Percentiles rank a stretch among this genome's conserved stretches.
Evolutionary conservation across 2,113 vertebrate species (phyloP).

Genomic region (Gadus macrocephalus): DNA sequence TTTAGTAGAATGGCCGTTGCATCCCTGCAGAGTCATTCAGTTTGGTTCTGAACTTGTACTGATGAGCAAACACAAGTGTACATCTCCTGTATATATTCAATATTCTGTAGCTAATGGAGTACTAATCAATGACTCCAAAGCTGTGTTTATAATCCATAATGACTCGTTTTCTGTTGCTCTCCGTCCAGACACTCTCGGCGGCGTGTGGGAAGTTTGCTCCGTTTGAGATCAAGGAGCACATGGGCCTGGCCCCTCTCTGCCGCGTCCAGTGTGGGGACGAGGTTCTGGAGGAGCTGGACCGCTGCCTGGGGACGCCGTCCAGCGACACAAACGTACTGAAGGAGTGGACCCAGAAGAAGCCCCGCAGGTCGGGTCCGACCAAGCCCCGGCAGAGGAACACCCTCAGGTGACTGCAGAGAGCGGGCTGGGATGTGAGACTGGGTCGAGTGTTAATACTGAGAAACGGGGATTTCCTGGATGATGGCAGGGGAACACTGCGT

Average conservation of each 20-base stretch:
- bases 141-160: too few relatives aligned
- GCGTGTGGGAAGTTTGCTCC: constrained; percentile 97
- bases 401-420: constrained; percentile 42
- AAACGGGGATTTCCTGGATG: too few relatives aligned
- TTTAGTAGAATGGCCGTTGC: too few relatives aligned
- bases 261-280: constrained; percentile 78
- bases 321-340: constrained; percentile 64
- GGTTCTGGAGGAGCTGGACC: constrained; percentile 77
- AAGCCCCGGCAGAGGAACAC: constrained; percentile 24
- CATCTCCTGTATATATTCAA: too few relatives aligned
- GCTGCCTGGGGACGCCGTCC: constrained; percentile 69
- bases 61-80: too few relatives aligned
- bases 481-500: too few relatives aligned
- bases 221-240: constrained; percentile 95
- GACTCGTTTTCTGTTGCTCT: background rate
- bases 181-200: constrained; percentile 83
- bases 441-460: too few relatives aligned
- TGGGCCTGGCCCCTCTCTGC: constrained; percentile 84
- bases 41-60: too few relatives aligned
- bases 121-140: too few relatives aligned
- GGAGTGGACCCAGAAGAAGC: constrained; percentile 76
- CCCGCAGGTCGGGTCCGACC: constrained; percentile 77
- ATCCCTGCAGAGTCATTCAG: too few relatives aligned
- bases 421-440: too few relatives aligned
- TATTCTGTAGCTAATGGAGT: too few relatives aligned